A percentile compares a stretch with the other conserved stretches of the same genome.
These are phyloP conservation scores for Drosophila melanosoma DNA, from an alignment of 2,888 invertebrate genomes.

Conservation along the genomic window DNA sequence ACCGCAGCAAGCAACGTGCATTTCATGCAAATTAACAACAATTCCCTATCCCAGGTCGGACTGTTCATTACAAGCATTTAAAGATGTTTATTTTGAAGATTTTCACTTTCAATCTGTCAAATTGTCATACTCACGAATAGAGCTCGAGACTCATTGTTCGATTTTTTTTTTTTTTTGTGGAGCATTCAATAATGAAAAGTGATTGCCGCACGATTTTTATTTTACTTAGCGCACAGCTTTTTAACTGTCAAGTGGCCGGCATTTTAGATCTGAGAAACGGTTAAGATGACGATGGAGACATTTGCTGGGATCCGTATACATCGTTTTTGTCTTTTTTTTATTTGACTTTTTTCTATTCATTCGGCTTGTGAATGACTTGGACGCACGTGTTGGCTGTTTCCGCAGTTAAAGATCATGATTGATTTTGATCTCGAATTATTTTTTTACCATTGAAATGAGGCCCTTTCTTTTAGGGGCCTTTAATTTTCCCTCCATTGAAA, in stretches of 20 bases:
- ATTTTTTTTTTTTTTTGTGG: slow-evolving; percentile 32
- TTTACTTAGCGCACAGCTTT: slow-evolving; percentile 41
- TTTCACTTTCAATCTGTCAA: slow-evolving; percentile 78
- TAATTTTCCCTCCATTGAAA: slow-evolving; percentile 55
- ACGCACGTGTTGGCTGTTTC: slow-evolving; percentile 71
- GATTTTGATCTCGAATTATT: slow-evolving; percentile 36
- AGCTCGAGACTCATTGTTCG: slow-evolving; percentile 52
- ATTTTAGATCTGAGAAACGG: slow-evolving; percentile 43
- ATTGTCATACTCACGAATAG: slow-evolving; percentile 66
- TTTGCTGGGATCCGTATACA: slow-evolving; percentile 22
- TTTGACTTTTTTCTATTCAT: slow-evolving; percentile 18
- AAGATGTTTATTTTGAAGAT: slow-evolving; percentile 62
- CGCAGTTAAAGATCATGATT: slow-evolving; percentile 49
- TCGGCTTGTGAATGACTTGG: slow-evolving; percentile 30
- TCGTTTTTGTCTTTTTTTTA: neutral
- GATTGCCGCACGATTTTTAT: slow-evolving; percentile 64
- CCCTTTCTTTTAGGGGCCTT: slow-evolving; percentile 31
- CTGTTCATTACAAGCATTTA: slow-evolving; percentile 59
- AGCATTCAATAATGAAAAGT: slow-evolving; percentile 67
- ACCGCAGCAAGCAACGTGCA: slow-evolving; percentile 66
- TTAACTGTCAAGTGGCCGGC: slow-evolving; percentile 49
- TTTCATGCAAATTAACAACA: slow-evolving; percentile 76
- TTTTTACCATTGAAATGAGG: slow-evolving; percentile 37
- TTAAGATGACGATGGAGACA: slow-evolving; percentile 33
- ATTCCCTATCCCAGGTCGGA: slow-evolving; percentile 27